These are phyloP conservation scores for Coryphaenoides rupestris DNA, from an alignment of 2,113 vertebrate species.

Conservation along the genomic window DNA sequence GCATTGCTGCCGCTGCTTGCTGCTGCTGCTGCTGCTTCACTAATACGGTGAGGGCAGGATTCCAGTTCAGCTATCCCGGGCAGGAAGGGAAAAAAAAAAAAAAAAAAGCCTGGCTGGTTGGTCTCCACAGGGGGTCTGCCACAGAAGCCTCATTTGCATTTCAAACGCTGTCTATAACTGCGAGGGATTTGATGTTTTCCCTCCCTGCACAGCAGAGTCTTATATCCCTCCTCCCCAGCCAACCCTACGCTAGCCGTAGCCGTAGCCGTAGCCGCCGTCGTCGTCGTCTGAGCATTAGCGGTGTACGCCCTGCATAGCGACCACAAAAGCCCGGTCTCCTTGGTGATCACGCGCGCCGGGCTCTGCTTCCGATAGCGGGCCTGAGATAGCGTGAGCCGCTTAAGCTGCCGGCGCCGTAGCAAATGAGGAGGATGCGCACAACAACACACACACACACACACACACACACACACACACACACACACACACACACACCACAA, in stretches of 20 bases:
- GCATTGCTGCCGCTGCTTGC: too few relatives aligned
- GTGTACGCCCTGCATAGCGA: conserved; percentile 47
- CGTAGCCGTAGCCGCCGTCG: too few relatives aligned
- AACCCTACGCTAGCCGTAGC: conserved; percentile 62
- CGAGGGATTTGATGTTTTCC: conserved; percentile 71
- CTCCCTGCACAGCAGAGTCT: conserved; percentile 59
- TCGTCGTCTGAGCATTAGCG: conserved; percentile 53
- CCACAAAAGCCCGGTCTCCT: conserved; percentile 59
- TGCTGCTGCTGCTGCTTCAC: too few relatives aligned
- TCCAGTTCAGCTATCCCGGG: too few relatives aligned
- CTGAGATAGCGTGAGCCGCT: conserved; percentile 49
- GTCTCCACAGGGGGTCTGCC: conserved; percentile 60
- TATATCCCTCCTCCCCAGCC: conserved; percentile 58
- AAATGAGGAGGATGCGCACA: conserved; percentile 14
- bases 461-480: too few relatives aligned
- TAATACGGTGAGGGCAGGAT: too few relatives aligned
- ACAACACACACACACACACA: too few relatives aligned
- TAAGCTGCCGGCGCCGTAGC: conserved; percentile 42
- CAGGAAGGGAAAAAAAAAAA: too few relatives aligned
- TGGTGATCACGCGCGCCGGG: neutral
- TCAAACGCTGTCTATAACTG: conserved; percentile 71
- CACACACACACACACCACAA: too few relatives aligned
- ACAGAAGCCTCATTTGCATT: conserved; percentile 73
- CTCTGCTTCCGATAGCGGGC: conserved; percentile 60
- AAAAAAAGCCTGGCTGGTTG: conserved; percentile 52